These are phyloP conservation scores for Eumacrocentrus americanus DNA, from an alignment of 2,888 invertebrate genomes.

Conservation along the genomic window DNA sequence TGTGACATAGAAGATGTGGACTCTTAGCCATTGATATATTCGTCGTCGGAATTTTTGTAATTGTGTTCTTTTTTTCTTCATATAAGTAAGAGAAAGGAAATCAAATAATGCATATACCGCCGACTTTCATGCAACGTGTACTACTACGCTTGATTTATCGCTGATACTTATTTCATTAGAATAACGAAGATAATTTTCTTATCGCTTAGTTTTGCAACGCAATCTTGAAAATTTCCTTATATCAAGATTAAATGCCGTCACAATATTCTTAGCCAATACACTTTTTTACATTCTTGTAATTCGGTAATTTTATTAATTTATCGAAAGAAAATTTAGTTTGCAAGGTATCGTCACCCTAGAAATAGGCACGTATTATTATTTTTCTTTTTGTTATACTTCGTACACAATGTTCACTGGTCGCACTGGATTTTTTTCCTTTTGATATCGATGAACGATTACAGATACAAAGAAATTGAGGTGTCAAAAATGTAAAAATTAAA, in stretches of 20 bases:
- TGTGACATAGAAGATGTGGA: too few species aligned
- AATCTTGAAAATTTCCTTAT: slow-evolving; percentile 9
- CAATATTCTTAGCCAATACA: slow-evolving; percentile 31
- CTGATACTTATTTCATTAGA: slow-evolving; percentile 3
- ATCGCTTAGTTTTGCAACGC: not conserved
- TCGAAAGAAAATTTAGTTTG: slow-evolving; percentile 10
- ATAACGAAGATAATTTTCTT: slow-evolving; percentile 13
- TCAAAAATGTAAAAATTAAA: slow-evolving; percentile 51
- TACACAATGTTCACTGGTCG: slow-evolving; percentile 18
- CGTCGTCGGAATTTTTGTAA: not conserved
- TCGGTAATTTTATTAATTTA: slow-evolving; percentile 26
- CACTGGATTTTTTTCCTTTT: slow-evolving; percentile 30
- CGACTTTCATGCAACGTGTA: slow-evolving; percentile 19
- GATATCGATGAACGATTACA: slow-evolving; percentile 35
- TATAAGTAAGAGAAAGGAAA: not conserved
- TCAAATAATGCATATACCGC: not conserved
- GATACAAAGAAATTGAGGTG: slow-evolving; percentile 9
- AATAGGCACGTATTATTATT: slow-evolving; percentile 30
- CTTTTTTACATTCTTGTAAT: slow-evolving; percentile 24
- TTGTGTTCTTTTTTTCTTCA: too few species aligned
- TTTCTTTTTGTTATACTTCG: slow-evolving; percentile 29
- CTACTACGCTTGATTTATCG: slow-evolving; percentile 1
- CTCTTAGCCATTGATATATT: too few species aligned
- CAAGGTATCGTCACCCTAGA: slow-evolving; percentile 27
- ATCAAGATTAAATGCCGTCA: slow-evolving; percentile 31